Conservation (phyloP, 2,888 invertebrate species). For the Lydus trimaculatus region DNA sequence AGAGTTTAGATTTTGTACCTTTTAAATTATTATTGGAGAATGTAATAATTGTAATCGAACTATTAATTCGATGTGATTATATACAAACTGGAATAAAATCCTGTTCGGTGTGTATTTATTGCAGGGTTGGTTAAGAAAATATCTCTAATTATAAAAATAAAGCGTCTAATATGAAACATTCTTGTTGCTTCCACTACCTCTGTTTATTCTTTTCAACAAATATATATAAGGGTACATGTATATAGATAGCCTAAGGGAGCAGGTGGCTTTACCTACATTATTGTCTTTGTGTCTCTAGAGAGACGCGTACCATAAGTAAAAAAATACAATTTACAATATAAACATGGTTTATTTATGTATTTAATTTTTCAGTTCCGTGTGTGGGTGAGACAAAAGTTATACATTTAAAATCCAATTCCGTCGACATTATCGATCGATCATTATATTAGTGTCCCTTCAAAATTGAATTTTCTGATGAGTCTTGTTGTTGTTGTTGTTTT, state of each 20-base stretch:
- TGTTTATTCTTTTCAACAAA: neutral
- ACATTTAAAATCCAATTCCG: constrained; percentile 6
- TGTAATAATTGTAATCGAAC: too few relatives aligned
- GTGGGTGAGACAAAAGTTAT: constrained; percentile 15
- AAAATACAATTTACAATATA: constrained; percentile 51
- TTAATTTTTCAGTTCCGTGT: constrained; percentile 56
- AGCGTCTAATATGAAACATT: constrained; percentile 26
- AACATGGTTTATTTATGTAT: constrained; percentile 58
- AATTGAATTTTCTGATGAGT: constrained; percentile 12
- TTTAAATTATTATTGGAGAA: constrained; percentile 43
- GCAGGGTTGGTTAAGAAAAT: constrained; percentile 36
- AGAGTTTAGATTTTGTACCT: constrained; percentile 55
- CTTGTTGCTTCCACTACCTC: neutral
- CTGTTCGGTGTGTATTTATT: constrained; percentile 43
- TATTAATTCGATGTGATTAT: constrained; percentile 26
- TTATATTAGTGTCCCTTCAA: constrained; percentile 22
- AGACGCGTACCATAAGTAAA: too few relatives aligned
- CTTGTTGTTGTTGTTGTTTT: constrained; percentile 19
- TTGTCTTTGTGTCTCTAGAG: neutral
- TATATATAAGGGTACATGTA: neutral
- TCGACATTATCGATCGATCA: constrained; percentile 10
- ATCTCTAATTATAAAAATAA: constrained; percentile 35
- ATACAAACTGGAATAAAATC: constrained; percentile 25
- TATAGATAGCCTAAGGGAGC: neutral
- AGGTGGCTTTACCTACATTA: too few relatives aligned